These are phyloP conservation scores for Malurus alboscapulatus DNA, from an alignment of 2,113 vertebrate genomes.

Conservation along the genomic window DNA sequence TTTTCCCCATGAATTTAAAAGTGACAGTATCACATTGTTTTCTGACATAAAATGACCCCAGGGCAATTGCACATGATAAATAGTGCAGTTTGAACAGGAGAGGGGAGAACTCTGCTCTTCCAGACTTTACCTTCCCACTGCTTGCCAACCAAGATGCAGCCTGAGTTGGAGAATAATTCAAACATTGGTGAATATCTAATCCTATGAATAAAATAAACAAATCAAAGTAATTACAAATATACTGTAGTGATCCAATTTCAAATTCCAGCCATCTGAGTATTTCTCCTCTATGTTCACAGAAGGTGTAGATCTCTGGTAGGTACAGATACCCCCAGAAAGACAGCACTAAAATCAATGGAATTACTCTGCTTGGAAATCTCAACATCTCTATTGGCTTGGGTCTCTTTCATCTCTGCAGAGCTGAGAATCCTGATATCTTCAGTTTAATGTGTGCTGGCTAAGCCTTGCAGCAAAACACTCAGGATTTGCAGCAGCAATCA, in stretches of 20 bases:
- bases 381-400: not conserved
- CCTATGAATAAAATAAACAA: not conserved
- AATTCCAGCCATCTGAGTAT: not conserved
- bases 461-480: not conserved
- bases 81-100: not conserved
- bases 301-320: not conserved
- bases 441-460: not conserved
- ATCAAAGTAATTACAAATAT: not conserved
- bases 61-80: not conserved
- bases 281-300: not conserved
- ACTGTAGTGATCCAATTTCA: not conserved
- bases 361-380: not conserved
- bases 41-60: conserved; percentile 1
- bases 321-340: not conserved
- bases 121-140: not conserved
- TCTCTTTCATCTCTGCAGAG: not conserved
- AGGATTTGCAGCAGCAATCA: not conserved
- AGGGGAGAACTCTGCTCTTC: not conserved
- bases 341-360: not conserved
- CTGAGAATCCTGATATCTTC: not conserved
- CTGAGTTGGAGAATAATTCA: not conserved
- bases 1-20: not conserved
- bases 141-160: not conserved
- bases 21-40: conserved; percentile 12
- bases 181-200: not conserved